Evolutionary conservation across 2,797 vertebrate genomes (phyloP).

Genomic region (Champsocephalus esox): DNA sequence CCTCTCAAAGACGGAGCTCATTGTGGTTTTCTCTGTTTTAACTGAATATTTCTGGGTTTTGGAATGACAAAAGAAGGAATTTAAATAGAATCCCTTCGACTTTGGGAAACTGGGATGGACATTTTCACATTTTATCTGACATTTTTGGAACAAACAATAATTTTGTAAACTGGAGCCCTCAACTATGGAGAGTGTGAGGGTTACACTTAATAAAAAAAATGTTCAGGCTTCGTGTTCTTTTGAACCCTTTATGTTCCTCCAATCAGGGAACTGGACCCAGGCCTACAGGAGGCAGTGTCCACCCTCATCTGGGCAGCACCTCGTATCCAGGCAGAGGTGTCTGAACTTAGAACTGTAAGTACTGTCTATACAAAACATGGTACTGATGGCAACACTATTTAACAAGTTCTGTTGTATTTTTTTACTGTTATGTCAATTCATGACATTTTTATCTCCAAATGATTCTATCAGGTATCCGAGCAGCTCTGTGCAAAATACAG

Average conservation of each 20-base stretch:
- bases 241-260: background rate
- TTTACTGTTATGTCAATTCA: background rate
- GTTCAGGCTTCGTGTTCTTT: background rate
- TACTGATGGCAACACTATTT: background rate
- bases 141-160: no score
- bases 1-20: no score
- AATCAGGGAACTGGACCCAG: constrained; percentile 94
- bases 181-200: background rate
- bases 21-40: no score
- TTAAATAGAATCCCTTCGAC: no score
- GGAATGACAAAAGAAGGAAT: no score
- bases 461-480: constrained; percentile 90
- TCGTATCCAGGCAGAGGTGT: constrained; percentile 93
- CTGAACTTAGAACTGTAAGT: constrained; percentile 95
- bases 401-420: background rate
- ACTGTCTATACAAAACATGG: background rate
- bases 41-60: no score
- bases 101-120: no score
- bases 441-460: constrained; percentile 16
- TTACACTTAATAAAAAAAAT: background rate
- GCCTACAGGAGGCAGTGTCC: constrained; percentile 95
- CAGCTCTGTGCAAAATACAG: constrained; percentile 98
- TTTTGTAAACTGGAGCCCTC: no score
- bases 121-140: no score
- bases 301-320: constrained; percentile 98